A percentile compares a stretch with the other conserved stretches of the same genome.
Evolutionary conservation across 1,140 invertebrate genomes (phyloP).

Genomic region (Idris sp.): DNA sequence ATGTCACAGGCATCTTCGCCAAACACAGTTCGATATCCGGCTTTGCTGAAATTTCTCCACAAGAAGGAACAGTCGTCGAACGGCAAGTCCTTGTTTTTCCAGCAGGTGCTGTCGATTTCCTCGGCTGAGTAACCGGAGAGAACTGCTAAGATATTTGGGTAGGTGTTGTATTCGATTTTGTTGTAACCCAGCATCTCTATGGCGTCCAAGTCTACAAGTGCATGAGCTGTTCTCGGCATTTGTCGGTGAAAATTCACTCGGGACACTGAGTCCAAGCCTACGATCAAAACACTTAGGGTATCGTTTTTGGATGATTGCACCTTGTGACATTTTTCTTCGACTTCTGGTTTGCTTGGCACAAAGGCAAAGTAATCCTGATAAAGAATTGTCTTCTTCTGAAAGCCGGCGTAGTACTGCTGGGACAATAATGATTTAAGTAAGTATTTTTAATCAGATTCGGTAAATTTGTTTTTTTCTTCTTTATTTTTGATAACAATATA

Average conservation of each 20-base stretch:
- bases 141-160: constrained; percentile 87
- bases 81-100: constrained; percentile 72
- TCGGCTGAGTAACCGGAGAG: constrained; percentile 82
- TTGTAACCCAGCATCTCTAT: constrained; percentile 88
- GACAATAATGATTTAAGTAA: neutral
- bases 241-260: constrained; percentile 90
- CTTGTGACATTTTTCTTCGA: constrained; percentile 65
- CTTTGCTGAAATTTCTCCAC: constrained; percentile 79
- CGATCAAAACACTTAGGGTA: constrained; percentile 83
- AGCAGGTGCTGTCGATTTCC: constrained; percentile 84
- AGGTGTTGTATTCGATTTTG: constrained; percentile 91
- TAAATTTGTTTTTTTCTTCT: too few species aligned
- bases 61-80: constrained; percentile 82
- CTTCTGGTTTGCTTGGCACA: constrained; percentile 77
- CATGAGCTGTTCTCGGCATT: constrained; percentile 85
- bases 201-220: too few species aligned
- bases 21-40: constrained; percentile 79
- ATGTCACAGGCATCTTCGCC: constrained; percentile 80
- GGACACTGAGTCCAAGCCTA: constrained; percentile 93
- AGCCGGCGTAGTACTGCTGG: constrained; percentile 82
- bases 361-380: constrained; percentile 86
- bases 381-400: constrained; percentile 73
- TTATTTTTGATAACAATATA: too few species aligned
- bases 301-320: constrained; percentile 23
- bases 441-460: too few species aligned